Percentiles rank a stretch among this genome's conserved stretches.
These are phyloP conservation scores for Zapornia atra DNA, from an alignment of 2,113 vertebrate genomes.

Conservation along the genomic window DNA sequence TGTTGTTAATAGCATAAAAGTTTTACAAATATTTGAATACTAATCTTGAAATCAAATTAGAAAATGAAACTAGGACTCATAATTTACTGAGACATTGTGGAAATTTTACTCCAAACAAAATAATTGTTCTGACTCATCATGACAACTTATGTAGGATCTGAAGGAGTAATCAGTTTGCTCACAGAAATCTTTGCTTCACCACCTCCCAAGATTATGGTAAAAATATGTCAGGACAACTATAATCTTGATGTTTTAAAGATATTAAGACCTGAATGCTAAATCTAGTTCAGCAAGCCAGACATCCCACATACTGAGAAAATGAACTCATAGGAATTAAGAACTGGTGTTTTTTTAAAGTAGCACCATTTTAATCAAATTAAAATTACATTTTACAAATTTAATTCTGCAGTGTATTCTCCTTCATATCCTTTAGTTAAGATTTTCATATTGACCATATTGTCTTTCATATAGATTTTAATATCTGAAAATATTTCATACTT, in stretches of 20 bases:
- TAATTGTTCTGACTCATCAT: neutral
- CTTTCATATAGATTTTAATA: neutral
- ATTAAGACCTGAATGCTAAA: neutral
- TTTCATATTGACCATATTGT: neutral
- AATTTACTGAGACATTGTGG: neutral
- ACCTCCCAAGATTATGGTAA: neutral
- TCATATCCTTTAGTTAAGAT: neutral
- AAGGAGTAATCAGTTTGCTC: neutral
- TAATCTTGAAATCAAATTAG: neutral
- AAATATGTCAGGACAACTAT: neutral
- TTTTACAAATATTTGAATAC: neutral
- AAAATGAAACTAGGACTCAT: neutral
- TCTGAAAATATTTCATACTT: neutral
- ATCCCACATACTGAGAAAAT: neutral
- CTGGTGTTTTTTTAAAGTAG: neutral
- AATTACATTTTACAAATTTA: neutral
- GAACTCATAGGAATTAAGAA: neutral
- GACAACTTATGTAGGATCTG: neutral
- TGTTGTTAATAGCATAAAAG: neutral
- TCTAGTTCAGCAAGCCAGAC: neutral
- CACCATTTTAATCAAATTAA: neutral
- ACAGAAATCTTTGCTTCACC: neutral
- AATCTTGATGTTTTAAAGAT: neutral
- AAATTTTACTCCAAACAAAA: slow-evolving; percentile 6
- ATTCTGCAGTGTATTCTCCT: neutral